phyloP scores from a whole-genome alignment of 2,797 vertebrate species.

The Ispidina picta region DNA sequence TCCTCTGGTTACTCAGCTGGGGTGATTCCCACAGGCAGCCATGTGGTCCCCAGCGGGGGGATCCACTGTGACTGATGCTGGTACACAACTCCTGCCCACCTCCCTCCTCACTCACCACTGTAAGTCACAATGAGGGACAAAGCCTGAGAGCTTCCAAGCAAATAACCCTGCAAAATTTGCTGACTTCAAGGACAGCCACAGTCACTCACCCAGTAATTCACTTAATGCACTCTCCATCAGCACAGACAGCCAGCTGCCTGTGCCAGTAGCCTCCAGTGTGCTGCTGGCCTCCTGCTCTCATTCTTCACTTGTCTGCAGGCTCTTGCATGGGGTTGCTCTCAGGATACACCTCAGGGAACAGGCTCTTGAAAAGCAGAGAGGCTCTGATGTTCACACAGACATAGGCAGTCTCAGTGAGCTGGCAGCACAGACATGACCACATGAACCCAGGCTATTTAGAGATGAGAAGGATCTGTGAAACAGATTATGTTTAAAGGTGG shows the following conservation, averaged over 20 bases:
- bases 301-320: not conserved
- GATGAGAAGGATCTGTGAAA: not conserved
- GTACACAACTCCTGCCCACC: not conserved
- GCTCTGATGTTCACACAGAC: not conserved
- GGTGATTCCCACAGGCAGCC: not conserved
- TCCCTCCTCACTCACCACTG: not conserved
- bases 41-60: not conserved
- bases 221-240: not conserved
- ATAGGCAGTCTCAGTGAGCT: not conserved
- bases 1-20: not conserved
- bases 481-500: not conserved
- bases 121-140: not conserved
- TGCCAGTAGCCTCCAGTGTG: accelerated
- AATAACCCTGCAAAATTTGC: not conserved
- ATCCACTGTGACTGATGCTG: not conserved
- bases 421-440: accelerated
- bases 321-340: not conserved
- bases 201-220: not conserved
- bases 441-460: not conserved
- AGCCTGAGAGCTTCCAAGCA: not conserved
- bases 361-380: not conserved
- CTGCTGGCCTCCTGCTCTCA: not conserved
- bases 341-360: not conserved
- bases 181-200: not conserved
- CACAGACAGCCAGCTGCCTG: not conserved